Base-by-base conservation (phyloP, 2,113 vertebrate species). In the Bos indicus region DNA sequence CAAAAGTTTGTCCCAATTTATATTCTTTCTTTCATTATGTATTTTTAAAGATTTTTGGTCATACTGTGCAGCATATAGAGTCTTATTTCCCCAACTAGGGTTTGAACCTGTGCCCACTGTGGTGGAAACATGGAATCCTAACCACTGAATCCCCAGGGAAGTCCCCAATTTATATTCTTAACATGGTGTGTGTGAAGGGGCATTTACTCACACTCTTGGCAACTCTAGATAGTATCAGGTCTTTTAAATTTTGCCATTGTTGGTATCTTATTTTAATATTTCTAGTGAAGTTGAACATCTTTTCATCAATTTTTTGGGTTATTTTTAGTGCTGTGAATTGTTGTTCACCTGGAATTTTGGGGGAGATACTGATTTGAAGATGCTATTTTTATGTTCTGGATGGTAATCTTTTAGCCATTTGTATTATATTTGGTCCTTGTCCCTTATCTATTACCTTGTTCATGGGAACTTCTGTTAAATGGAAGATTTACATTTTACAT, bases 321-420 rank as follows among this genome's bases (percentile, higher is more conserved):
- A 51, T 88, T 90, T 91, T 19, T 92, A 60, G 25, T 97, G 91
- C 40, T 92, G 26, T 91, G 48, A 93, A 82, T 78, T 92, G 12
- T 62, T 95, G 85, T 83, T 95, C 82, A 52, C 4, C 30, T 91
- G 62, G 23, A 81, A 28, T 62, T 88, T 91, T n/a, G 7, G 33
- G 40, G 26, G 15, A 26, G 5, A 4, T 92, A 71, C 59, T 78
- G 59, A 78, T 94, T 92, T 92, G 51, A 71, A 92, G 77, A 57
- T 90, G 86, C 30, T 96, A 36, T 88, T 87, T 97, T 71, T 90
- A 51, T 81, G 46, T 93, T 92, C 21, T 95, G 51, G 40, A 23
- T 96, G 62, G 26, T 87, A 88, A 51, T 33, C 30, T 57, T 92
- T 88, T 94, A 91, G 71, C 59, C 54, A 4, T 74, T 28, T 48